A percentile compares a stretch with the other conserved stretches of the same genome.
Evolutionary conservation across 2,888 invertebrate genomes (phyloP).

Genomic region (Lasiommata megera): DNA sequence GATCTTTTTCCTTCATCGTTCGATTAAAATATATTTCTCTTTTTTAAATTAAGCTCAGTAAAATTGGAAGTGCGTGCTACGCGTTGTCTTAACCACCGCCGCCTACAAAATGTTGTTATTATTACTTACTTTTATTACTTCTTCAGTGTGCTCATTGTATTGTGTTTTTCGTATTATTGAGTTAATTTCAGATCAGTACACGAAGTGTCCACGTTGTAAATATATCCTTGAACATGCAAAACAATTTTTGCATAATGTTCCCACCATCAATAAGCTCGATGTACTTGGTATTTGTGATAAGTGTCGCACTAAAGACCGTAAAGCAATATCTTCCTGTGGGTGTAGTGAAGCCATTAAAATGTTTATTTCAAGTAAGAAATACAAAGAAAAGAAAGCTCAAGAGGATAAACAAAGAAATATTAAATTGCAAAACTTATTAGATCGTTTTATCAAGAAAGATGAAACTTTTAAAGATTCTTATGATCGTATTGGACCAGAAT

Average conservation of each 20-base stretch:
- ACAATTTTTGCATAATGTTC: constrained; percentile 42
- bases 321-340: constrained; percentile 41
- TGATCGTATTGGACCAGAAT: neutral
- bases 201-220: constrained; percentile 56
- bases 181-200: constrained; percentile 44
- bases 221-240: constrained; percentile 46
- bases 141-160: neutral
- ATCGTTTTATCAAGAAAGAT: neutral
- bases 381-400: constrained; percentile 9
- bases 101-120: too few relatives aligned
- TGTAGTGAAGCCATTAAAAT: constrained; percentile 49
- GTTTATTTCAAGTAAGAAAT: constrained; percentile 36
- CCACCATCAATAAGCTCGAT: constrained; percentile 41
- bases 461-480: neutral
- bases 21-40: too few relatives aligned
- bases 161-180: neutral
- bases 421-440: neutral
- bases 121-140: too few relatives aligned
- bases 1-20: too few relatives aligned
- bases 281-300: constrained; percentile 55
- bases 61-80: too few relatives aligned
- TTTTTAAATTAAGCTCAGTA: too few relatives aligned
- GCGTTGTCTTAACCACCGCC: too few relatives aligned
- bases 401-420: neutral
- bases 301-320: constrained; percentile 42